Percentiles rank a stretch among this genome's conserved stretches.
Conservation (phyloP, 2,113 vertebrate species). For the Edolisoma coerulescens region DNA sequence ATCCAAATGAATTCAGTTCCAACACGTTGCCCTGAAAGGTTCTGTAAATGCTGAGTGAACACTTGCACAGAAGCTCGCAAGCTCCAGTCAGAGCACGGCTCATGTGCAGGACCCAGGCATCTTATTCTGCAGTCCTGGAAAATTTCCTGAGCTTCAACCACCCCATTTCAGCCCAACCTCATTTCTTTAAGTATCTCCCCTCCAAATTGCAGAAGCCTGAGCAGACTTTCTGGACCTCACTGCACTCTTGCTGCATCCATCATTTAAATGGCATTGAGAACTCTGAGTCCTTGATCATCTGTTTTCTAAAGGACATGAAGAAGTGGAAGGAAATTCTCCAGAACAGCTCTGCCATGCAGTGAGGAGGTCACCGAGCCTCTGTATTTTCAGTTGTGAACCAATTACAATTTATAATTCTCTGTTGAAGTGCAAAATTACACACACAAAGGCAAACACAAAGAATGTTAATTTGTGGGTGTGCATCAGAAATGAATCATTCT, state of each 20-base stretch:
- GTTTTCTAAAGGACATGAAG: background rate
- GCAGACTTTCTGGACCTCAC: background rate
- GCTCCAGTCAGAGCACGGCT: background rate
- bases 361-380: background rate
- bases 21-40: background rate
- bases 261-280: background rate
- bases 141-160: background rate
- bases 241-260: background rate
- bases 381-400: background rate
- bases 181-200: background rate
- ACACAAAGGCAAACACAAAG: background rate
- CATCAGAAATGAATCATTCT: background rate
- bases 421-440: background rate
- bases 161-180: background rate
- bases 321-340: background rate
- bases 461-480: background rate
- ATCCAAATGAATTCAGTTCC: background rate
- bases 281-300: background rate
- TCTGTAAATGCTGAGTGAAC: background rate
- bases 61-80: background rate
- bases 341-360: background rate
- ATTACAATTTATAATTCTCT: background rate
- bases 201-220: background rate
- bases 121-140: background rate
- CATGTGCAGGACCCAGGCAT: background rate